phyloP scores from a whole-genome alignment of 2,113 vertebrate species.

The Steatornis caripensis region DNA sequence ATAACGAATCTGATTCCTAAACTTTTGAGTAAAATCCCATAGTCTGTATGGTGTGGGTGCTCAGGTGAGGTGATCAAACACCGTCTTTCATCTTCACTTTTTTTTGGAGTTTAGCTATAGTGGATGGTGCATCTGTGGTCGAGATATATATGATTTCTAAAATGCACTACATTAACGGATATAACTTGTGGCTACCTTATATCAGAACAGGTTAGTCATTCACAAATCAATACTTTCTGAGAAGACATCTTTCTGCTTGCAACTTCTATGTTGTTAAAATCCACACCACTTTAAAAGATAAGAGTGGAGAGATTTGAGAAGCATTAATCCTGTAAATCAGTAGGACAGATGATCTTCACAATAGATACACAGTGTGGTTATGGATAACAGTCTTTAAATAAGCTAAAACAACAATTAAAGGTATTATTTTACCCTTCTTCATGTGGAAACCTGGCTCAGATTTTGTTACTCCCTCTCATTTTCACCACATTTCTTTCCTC shows the following conservation, averaged over 20 bases:
- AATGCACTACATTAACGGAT: background rate
- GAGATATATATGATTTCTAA: background rate
- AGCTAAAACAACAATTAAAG: background rate
- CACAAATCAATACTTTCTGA: background rate
- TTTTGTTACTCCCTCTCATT: background rate
- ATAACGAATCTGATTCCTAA: background rate
- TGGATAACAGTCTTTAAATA: background rate
- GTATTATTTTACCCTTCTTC: background rate
- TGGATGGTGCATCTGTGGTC: background rate
- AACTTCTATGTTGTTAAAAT: background rate
- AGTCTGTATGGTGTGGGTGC: background rate
- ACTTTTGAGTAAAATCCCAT: background rate
- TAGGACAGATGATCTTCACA: background rate
- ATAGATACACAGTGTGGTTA: background rate
- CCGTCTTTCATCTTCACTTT: background rate
- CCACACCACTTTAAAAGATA: background rate
- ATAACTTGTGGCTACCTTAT: background rate
- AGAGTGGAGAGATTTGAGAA: background rate
- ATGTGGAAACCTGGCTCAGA: background rate
- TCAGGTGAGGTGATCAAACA: background rate
- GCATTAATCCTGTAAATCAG: background rate
- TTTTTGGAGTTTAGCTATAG: background rate
- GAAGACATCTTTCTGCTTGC: background rate
- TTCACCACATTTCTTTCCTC: background rate
- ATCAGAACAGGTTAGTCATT: background rate